phyloP scores from a whole-genome alignment of 1,140 invertebrate genomes.

The Orius laevigatus region DNA sequence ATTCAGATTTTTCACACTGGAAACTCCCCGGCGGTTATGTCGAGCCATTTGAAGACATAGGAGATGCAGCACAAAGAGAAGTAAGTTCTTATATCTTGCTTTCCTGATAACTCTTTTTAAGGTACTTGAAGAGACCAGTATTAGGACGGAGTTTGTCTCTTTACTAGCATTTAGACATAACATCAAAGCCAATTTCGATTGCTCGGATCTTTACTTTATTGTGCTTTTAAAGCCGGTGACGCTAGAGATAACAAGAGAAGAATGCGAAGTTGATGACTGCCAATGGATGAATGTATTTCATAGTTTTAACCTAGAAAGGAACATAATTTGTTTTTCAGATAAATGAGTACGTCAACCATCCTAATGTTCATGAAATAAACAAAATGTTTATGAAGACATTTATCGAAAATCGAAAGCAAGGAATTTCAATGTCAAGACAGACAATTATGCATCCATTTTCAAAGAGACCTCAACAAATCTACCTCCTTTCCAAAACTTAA shows the following conservation, averaged over 20 bases:
- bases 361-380: constrained; percentile 57
- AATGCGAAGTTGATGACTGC: constrained; percentile 55
- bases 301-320: constrained; percentile 6
- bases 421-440: constrained; percentile 33
- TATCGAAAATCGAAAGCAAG: constrained; percentile 41
- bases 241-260: constrained; percentile 44
- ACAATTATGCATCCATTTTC: constrained; percentile 25
- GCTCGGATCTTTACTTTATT: constrained; percentile 72
- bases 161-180: constrained; percentile 61
- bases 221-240: constrained; percentile 50
- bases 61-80: constrained; percentile 63
- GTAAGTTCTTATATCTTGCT: constrained; percentile 28
- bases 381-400: constrained; percentile 45
- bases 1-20: constrained; percentile 44
- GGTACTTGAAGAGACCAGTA: constrained; percentile 66
- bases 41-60: constrained; percentile 71
- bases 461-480: constrained; percentile 23
- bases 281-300: constrained; percentile 61
- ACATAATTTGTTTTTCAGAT: constrained; percentile 31
- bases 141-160: constrained; percentile 54
- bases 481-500: constrained; percentile 10
- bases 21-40: constrained; percentile 86
- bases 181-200: constrained; percentile 51
- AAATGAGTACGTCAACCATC: constrained; percentile 51
- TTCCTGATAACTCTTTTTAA: background rate